phyloP scores from a whole-genome alignment of 1,140 invertebrate genomes.

The Bombus picipes region DNA sequence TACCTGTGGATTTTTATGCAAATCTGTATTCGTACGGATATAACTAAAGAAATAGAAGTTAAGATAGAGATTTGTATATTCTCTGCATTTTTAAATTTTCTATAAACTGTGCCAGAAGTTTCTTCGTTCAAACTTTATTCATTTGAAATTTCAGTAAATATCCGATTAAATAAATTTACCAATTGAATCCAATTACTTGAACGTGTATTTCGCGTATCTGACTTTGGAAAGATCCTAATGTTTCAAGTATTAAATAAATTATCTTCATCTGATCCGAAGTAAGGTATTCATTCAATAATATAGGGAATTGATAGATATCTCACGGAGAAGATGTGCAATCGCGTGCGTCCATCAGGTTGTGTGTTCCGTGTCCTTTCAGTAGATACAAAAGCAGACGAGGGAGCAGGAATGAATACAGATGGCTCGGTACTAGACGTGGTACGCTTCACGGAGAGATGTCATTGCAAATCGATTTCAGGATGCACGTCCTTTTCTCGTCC shows the following conservation, averaged over 20 bases:
- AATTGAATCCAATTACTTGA: no score
- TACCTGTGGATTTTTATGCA: no score
- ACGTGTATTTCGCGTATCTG: no score
- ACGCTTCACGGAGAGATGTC: conserved; percentile 38
- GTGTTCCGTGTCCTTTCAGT: neutral
- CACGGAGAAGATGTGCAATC: neutral
- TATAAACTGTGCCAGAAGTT: no score
- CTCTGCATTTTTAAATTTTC: no score
- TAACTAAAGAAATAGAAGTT: no score
- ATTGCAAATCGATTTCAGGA: conserved; percentile 51
- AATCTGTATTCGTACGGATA: no score
- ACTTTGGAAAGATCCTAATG: neutral
- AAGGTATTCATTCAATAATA: neutral
- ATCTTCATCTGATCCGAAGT: no score
- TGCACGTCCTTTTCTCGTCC: neutral
- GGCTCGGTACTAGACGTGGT: conserved; percentile 2
- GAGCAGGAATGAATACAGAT: conserved; percentile 38
- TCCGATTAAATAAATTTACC: no score
- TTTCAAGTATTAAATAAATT: neutral
- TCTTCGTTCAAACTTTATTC: no score
- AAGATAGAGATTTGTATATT: no score
- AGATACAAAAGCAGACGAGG: conserved; percentile 10
- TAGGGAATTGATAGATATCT: neutral
- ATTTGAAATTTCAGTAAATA: no score
- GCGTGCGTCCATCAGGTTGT: neutral